Conservation (phyloP, 2,113 vertebrate genomes). For the Chloroceryle aenea region DNA sequence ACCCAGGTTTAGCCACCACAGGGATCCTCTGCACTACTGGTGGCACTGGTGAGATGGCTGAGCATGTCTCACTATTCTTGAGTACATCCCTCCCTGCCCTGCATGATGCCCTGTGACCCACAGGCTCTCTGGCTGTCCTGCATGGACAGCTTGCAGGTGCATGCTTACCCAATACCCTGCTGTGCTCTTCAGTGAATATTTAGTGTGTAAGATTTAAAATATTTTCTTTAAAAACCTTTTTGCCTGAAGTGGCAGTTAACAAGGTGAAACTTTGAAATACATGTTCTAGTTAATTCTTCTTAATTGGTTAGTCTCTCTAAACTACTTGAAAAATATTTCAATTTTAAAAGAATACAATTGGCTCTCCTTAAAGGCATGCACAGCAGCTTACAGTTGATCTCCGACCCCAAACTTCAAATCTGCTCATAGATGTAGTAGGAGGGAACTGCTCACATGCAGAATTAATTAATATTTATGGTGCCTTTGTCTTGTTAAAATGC, state of each 20-base stretch:
- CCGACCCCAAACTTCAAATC: background rate
- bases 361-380: background rate
- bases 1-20: background rate
- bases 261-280: too few relatives aligned
- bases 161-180: rapidly evolving
- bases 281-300: too few relatives aligned
- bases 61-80: background rate
- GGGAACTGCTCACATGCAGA: background rate
- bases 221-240: background rate
- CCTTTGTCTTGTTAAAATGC: background rate
- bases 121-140: background rate
- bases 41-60: background rate
- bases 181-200: background rate
- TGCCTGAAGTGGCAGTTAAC: background rate
- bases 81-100: background rate
- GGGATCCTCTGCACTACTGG: background rate
- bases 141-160: too few relatives aligned
- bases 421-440: background rate
- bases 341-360: background rate
- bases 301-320: background rate
- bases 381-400: background rate
- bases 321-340: background rate
- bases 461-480: background rate
- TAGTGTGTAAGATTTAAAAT: background rate
- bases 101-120: rapidly evolving